Base-by-base conservation (phyloP, 2,888 invertebrate species). In the Microctonus hyperodae region DNA sequence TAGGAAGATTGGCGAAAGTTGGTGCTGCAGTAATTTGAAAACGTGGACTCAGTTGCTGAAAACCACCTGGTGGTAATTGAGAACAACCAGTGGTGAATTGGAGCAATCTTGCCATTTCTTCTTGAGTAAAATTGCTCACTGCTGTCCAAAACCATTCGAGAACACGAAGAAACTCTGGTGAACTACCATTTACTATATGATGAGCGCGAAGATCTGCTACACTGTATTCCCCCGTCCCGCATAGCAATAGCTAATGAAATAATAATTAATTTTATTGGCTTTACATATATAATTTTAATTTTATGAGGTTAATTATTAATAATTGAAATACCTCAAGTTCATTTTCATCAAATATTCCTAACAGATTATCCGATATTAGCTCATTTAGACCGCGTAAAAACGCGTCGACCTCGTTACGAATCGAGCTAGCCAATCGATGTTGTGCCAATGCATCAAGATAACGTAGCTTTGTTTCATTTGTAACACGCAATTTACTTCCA, bases 291-390 rank as follows among this genome's bases (percentile, higher is more conserved):
- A n/a, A n/a, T n/a, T n/a, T n/a, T n/a, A n/a, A n/a, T n/a, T n/a
- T n/a, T n/a, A n/a, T n/a, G n/a, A n/a, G n/a, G n/a, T n/a, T n/a
- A 6, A 44, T 16, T n/a, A 20, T 0, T 9, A 16, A 44, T 44
- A 3, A 20, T 16, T 6, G 1, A 0, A 7, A 9, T 44, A 95
- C 95, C 92, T 97, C 97, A 28, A 97, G 87, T 85, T 97, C 97
- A 85, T 96, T 95, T 85, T 97, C 97, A 86, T 97, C 96, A 85
- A 97, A 97, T 83, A 96, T 96, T 80, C 95, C 94, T 70, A 97
- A 88, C 76, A 97, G 88, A 86, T 95, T 94, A 85, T 95, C 95
- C 4, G 97, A 96, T 79, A 97, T 94, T 50, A 97, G 90, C 83
- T 95, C 92, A 84, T 94, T 93, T 62, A 97, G 89, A 0, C 97